Evolutionary conservation across 2,888 invertebrate genomes (phyloP).

Genomic region (Watsonalla binaria): DNA sequence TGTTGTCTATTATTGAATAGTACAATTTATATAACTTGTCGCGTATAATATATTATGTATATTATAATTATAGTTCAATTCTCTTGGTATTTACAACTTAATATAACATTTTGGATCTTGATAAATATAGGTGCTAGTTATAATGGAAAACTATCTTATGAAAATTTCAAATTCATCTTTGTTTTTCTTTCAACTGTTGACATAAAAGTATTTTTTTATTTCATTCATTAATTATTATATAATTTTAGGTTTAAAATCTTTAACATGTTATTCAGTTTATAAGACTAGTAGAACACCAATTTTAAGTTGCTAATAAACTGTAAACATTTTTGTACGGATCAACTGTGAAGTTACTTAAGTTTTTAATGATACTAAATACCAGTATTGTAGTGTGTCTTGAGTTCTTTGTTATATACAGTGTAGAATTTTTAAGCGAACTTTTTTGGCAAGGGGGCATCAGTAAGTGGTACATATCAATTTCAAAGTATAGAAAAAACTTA

Average conservation of each 20-base stretch:
- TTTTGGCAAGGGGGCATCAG: too few species aligned
- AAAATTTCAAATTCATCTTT: conserved; percentile 24
- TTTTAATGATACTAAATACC: neutral
- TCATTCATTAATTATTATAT: neutral
- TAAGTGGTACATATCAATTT: too few species aligned
- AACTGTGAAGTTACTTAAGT: neutral
- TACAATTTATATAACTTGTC: conserved; percentile 33
- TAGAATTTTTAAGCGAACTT: too few species aligned
- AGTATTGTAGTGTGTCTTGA: too few species aligned
- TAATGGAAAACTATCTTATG: conserved; percentile 48
- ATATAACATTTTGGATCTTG: conserved; percentile 20
- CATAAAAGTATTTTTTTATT: neutral
- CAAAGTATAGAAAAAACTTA: too few species aligned
- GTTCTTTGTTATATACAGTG: too few species aligned
- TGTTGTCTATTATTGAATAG: conserved; percentile 49
- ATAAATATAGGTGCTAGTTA: conserved; percentile 59
- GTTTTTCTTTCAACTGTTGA: conserved; percentile 5
- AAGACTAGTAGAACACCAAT: conserved; percentile 23
- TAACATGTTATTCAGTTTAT: conserved; percentile 22
- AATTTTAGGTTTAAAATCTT: neutral
- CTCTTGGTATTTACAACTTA: conserved; percentile 21
- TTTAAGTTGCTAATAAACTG: conserved; percentile 25
- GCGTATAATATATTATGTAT: neutral
- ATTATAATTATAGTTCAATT: conserved; percentile 7
- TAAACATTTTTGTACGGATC: conserved; percentile 13